A percentile compares a stretch with the other conserved stretches of the same genome.
Evolutionary conservation across 2,888 invertebrate species (phyloP).

Genomic region (Acronicta leporina): DNA sequence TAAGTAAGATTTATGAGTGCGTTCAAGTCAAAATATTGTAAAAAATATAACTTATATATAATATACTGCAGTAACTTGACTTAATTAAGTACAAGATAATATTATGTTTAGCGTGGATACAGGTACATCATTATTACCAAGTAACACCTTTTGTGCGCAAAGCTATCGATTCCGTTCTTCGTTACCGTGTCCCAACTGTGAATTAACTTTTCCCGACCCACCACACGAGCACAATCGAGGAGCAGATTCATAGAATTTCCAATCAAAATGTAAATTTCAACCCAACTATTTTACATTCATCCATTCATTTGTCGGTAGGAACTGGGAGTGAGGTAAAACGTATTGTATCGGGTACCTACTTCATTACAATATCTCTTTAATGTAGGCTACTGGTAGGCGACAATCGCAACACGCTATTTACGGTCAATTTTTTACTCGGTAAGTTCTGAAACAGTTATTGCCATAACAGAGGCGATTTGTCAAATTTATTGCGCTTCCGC

Average conservation of each 20-base stretch:
- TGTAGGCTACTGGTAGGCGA: conserved; percentile 23
- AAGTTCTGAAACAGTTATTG: conserved; percentile 67
- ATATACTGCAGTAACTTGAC: conserved; percentile 7
- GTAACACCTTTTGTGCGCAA: conserved; percentile 47
- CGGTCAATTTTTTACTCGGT: conserved; percentile 58
- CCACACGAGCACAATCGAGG: conserved; percentile 61
- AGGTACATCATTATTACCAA: conserved; percentile 38
- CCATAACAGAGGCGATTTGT: conserved; percentile 71
- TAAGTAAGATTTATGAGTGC: too few relatives aligned
- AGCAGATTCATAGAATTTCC: conserved; percentile 71
- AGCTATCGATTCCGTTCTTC: conserved; percentile 45
- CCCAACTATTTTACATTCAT: conserved; percentile 70
- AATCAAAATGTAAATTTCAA: conserved; percentile 83
- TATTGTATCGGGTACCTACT: conserved; percentile 46
- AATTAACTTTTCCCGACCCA: conserved; percentile 66
- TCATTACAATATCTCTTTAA: conserved; percentile 43
- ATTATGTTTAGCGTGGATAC: conserved; percentile 13
- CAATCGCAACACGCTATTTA: conserved; percentile 37
- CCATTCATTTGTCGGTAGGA: conserved; percentile 49
- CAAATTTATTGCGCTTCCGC: conserved; percentile 67
- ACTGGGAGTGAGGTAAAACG: conserved; percentile 44
- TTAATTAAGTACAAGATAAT: conserved; percentile 24
- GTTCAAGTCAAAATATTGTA: conserved; percentile 6
- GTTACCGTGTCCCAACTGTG: conserved; percentile 62
- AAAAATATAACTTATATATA: conserved; percentile 2